phyloP scores from a whole-genome alignment of 2,888 invertebrate genomes.

The Gandaritis pyraliata region DNA sequence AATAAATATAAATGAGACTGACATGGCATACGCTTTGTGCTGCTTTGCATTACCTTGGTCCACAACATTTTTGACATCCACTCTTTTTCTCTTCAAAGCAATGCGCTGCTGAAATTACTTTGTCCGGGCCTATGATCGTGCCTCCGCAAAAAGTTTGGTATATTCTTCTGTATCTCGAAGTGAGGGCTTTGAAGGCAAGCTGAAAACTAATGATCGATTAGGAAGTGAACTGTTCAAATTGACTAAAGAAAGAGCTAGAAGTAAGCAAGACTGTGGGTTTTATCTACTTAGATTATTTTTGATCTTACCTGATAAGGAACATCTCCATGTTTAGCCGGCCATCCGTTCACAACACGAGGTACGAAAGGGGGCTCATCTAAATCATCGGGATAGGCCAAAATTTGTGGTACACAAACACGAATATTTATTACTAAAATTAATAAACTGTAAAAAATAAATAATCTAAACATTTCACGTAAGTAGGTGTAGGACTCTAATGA shows the following conservation, averaged over 20 bases:
- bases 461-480: constrained; percentile 14
- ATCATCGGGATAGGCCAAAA: constrained; percentile 6
- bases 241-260: too few species aligned
- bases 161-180: not conserved
- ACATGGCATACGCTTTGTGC: too few species aligned
- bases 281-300: not conserved
- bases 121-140: constrained; percentile 49
- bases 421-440: constrained; percentile 11
- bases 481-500: too few species aligned
- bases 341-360: constrained; percentile 56
- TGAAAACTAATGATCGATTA: constrained; percentile 37
- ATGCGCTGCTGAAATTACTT: constrained; percentile 66
- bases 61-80: constrained; percentile 17
- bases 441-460: constrained; percentile 1
- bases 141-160: constrained; percentile 65
- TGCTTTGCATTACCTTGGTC: constrained; percentile 41
- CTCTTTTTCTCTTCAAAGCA: constrained; percentile 51
- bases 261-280: not conserved
- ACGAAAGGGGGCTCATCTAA: constrained; percentile 24
- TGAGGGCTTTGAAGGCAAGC: constrained; percentile 55
- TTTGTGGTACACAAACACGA: constrained; percentile 11
- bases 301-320: constrained; percentile 63
- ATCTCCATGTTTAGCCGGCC: constrained; percentile 56
- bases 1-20: too few species aligned
- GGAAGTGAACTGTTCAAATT: too few species aligned